Conservation (phyloP, 2,113 vertebrate species). For the Oxyura jamaicensis region DNA sequence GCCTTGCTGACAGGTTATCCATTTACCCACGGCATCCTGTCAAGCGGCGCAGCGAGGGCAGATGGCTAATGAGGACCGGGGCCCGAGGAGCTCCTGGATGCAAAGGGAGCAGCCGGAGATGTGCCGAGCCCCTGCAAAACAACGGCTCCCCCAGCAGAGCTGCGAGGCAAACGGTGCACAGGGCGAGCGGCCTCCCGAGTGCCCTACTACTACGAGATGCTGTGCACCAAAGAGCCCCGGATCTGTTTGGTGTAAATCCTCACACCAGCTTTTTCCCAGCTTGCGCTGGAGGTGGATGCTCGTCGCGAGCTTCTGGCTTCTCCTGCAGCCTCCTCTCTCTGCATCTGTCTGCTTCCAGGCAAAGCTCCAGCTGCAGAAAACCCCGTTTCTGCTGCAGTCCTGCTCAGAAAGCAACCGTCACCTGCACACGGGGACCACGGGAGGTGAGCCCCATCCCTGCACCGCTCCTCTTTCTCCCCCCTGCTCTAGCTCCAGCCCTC, state of each 20-base stretch:
- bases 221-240: background rate
- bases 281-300: background rate
- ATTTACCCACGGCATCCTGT: conserved; percentile 1
- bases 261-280: background rate
- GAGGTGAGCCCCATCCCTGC: background rate
- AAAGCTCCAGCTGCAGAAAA: background rate
- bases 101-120: background rate
- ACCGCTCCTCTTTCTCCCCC: background rate
- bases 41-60: conserved; percentile 36
- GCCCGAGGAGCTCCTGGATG: background rate
- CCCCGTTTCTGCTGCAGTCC: background rate
- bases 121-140: background rate
- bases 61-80: conserved; percentile 63
- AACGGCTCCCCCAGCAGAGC: background rate
- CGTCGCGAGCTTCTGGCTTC: background rate
- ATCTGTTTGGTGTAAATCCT: background rate
- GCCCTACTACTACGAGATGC: background rate
- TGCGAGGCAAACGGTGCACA: background rate
- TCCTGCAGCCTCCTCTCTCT: background rate
- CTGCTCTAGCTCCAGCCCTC: background rate
- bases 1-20: conserved; percentile 60
- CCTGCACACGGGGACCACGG: accelerated
- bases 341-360: background rate
- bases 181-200: background rate
- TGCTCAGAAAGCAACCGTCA: background rate